Percentiles rank a stretch among this genome's conserved stretches.
phyloP scores from a whole-genome alignment of 2,888 invertebrate genomes.

The Cephus sareptanus region DNA sequence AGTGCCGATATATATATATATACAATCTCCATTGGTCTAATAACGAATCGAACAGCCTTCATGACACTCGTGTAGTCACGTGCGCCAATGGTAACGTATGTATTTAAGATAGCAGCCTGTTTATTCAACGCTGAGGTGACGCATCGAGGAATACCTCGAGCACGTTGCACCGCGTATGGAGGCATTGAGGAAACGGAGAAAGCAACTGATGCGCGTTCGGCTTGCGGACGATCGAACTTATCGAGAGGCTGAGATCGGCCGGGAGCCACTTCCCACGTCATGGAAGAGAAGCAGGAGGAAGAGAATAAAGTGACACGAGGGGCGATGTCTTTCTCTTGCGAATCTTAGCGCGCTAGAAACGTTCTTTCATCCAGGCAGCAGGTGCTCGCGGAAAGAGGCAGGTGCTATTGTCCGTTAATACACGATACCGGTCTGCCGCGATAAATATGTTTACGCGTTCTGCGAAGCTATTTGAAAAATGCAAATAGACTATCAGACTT shows the following conservation, averaged over 20 bases:
- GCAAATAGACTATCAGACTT: neutral
- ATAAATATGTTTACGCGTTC: neutral
- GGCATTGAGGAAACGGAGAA: neutral
- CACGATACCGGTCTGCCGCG: neutral
- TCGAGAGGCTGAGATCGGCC: neutral
- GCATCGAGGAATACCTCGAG: neutral
- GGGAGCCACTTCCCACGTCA: neutral
- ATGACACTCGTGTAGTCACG: neutral
- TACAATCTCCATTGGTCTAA: neutral
- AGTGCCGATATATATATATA: neutral
- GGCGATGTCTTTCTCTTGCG: neutral
- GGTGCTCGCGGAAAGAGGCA: neutral
- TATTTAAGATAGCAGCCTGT: slow-evolving; percentile 19
- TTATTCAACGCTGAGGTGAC: slow-evolving; percentile 22
- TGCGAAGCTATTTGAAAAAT: neutral
- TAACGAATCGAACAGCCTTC: neutral
- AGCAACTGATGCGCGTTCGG: neutral
- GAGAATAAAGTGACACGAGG: neutral
- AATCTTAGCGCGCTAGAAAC: neutral
- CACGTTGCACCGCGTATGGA: neutral
- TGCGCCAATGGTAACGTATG: neutral
- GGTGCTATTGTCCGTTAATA: slow-evolving; percentile 4
- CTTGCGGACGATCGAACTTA: neutral
- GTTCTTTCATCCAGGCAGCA: neutral
- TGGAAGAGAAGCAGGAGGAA: neutral